Percentiles rank a stretch among this genome's conserved stretches.
phyloP scores from a whole-genome alignment of 2,888 invertebrate genomes.

The Rhingia rostrata region DNA sequence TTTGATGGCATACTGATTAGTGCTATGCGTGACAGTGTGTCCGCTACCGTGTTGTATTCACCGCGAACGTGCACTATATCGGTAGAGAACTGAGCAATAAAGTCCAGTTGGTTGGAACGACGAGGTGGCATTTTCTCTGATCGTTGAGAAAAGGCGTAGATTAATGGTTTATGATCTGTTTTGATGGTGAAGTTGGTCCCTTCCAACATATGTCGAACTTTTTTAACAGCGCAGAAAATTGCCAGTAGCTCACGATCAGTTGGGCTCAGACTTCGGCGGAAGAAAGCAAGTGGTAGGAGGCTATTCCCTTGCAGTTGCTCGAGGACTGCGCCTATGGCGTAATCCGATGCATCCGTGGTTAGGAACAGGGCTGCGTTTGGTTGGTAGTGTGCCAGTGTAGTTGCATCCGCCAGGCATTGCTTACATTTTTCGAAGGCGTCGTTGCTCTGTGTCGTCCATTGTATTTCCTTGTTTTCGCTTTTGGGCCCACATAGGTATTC shows the following conservation, averaged over 20 bases:
- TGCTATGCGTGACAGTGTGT: background rate
- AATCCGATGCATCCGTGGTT: background rate
- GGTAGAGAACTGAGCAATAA: background rate
- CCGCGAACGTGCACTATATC: background rate
- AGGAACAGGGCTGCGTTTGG: background rate
- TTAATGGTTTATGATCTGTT: background rate
- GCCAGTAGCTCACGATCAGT: constrained; percentile 3
- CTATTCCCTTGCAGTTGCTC: background rate
- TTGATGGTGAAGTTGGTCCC: background rate
- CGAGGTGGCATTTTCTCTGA: background rate
- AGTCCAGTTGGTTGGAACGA: background rate
- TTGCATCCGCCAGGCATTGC: constrained; percentile 8
- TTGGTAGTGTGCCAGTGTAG: background rate
- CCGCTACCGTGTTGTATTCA: background rate
- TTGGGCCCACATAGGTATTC: background rate
- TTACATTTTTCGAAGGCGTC: constrained; percentile 12
- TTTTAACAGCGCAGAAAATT: constrained; percentile 11
- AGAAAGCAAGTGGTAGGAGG: constrained; percentile 2
- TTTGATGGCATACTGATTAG: too few species aligned
- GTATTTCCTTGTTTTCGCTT: constrained; percentile 10
- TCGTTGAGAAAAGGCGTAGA: background rate
- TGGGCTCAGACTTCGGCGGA: background rate
- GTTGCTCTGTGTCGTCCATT: constrained; percentile 2
- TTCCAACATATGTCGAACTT: constrained; percentile 8
- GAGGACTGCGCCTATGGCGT: constrained; percentile 5